Percentiles rank a stretch among this genome's conserved stretches.
Conservation (phyloP, 2,888 invertebrate genomes). For the Temnothorax ravouxi region DNA sequence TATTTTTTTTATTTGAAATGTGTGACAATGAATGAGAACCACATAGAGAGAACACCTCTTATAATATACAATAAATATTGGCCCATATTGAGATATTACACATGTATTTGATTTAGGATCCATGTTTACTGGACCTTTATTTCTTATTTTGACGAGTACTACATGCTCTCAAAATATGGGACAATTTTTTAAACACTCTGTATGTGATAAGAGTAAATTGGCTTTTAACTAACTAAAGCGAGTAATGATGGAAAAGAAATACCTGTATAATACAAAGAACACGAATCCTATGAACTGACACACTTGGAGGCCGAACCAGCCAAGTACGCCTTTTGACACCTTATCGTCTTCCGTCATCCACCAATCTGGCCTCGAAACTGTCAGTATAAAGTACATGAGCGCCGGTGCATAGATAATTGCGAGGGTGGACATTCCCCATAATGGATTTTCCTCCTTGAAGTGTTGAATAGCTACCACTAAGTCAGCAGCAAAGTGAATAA, state of each 20-base stretch:
- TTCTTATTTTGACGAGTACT: too few relatives aligned
- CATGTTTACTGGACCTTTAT: too few relatives aligned
- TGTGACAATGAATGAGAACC: too few relatives aligned
- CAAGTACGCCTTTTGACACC: conserved; percentile 76
- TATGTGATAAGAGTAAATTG: neutral
- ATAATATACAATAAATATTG: too few relatives aligned
- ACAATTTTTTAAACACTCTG: too few relatives aligned
- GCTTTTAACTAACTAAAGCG: neutral
- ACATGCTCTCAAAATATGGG: too few relatives aligned
- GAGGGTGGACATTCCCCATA: conserved; percentile 86
- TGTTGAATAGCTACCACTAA: conserved; percentile 90
- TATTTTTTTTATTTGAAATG: too few relatives aligned
- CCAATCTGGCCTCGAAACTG: conserved; percentile 84
- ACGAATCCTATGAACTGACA: conserved; percentile 82
- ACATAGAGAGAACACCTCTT: too few relatives aligned
- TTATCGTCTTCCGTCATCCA: conserved; percentile 85
- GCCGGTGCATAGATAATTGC: conserved; percentile 84
- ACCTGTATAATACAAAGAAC: conserved; percentile 84
- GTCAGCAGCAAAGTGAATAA: conserved; percentile 90
- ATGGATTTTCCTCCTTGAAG: conserved; percentile 88
- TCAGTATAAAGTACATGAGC: conserved; percentile 83
- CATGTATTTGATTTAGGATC: too few relatives aligned
- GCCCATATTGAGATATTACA: too few relatives aligned
- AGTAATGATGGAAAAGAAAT: conserved; percentile 38
- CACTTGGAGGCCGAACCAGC: conserved; percentile 83